Evolutionary conservation across 2,797 vertebrate species (phyloP), one percentile per base, ranked within the genome.

Genomic region (Hozukius guyotensis): DNA sequence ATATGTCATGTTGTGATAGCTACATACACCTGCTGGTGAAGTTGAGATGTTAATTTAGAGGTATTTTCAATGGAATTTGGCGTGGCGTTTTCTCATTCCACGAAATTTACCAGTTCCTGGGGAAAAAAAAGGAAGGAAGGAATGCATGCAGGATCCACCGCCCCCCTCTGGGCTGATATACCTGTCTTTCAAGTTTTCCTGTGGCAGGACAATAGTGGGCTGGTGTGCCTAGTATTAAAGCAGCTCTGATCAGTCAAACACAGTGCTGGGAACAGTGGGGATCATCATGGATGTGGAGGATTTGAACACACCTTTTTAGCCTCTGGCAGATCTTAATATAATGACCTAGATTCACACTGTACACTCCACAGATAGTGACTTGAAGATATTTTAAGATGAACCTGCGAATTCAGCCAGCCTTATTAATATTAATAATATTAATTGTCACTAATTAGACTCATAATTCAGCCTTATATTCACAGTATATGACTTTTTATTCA

Each of bases 121-220:
- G 22, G 1, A 1, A 24, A 24, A 52, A 24, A 24, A n/a, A n/a
- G n/a, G n/a, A n/a, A 56, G 16, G 10, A 11, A 78, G 52, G 80
- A 78, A 77, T 69, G 62, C 62, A 31, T 12, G 32, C 24, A 25
- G 52, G 63, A 63, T 81, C 29, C 71, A 16, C 49, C 46, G 13
- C 72, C 38, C 62, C 49, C 65, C 62, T 24, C 60, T 27, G 11
- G 76, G 62, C 61, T 78, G 68, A 29, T 59, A 18, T 80, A 89
- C 88, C 89, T 83, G 91, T 78, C 76, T 77, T 12, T 69, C 83
- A n/a, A 77, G 81, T 85, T 20, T 80, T 27, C 27, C 32, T 0
- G 1, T 25, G 24, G n/a, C 31, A 20, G 29, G 62, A 42, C 24
- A 18, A 16, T 49, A 36, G 5, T 0, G 24, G 4, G 20, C 31